Evolutionary conservation across 2,113 vertebrate genomes (phyloP), one percentile per base, ranked within the genome.

Genomic region (Psittacula cyanocephala): DNA sequence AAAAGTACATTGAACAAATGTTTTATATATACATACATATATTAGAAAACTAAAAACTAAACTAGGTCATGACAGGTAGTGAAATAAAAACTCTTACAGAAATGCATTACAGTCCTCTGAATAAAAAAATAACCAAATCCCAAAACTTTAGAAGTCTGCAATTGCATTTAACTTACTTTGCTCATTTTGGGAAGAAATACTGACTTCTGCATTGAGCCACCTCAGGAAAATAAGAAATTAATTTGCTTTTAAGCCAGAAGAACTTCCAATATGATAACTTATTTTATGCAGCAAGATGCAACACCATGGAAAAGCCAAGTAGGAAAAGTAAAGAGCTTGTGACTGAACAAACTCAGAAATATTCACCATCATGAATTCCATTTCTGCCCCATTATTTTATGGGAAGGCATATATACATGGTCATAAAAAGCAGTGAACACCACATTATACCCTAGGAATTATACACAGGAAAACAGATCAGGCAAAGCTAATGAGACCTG

Each of bases 21-120:
- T 89, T 77, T 49, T 52, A 62, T 69, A 71, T 8, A 65, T 28
- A 47, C 14, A 63, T 18, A 88, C 9, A 49, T 7, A 65, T 92
- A 89, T 86, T 37, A 67, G 71, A 96, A 95, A 93, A 86, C 13
- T 63, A 68, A 96, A 96, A 90, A 75, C 35, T 83, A 35, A 91
- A 35, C 24, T 46, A 49, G 47, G 35, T 83, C 79, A 69, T 81
- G 59, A 62, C 68, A 81, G 37, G 47, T 28, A 70, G 23, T 68
- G 35, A 94, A 91, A 81, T 90, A 71, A 53, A 53, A 93, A 76
- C 41, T 67, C 69, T 74, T 79, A 90, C 44, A 84, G 83, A 96
- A 95, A 96, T 94, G 92, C 74, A 46, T 86, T 55, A 78, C 9
- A 72, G 20, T 68, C 39, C 68, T 94, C 39, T 67, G 75, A 75